Base-by-base conservation (phyloP, 2,888 invertebrate genomes). In the Andrena marginata region DNA sequence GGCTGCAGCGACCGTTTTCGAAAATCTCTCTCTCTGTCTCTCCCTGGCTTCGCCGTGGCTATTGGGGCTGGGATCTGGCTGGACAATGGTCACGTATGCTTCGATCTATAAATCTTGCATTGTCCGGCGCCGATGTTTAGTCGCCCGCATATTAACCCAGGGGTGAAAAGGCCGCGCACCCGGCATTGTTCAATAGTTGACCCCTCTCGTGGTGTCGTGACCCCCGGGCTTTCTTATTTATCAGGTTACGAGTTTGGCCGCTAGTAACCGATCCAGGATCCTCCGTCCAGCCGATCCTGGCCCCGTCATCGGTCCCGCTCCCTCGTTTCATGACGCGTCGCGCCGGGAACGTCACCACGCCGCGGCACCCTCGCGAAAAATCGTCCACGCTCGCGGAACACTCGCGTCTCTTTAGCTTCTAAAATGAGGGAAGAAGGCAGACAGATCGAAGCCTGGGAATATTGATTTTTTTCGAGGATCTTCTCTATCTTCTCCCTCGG, bases 81-180 rank as follows among this genome's bases (percentile, higher is more conserved):
- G 89, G 90, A 90, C 92, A 92, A 91, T 91, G 89, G 89, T 85
- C 88, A 76, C 90, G 88, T 87, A 89, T 88, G 88, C 86, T 88
- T 88, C 89, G 88, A 90, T 82, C 94, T 92, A 94, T 94, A 94
- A 94, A 94, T 94, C 94, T 93, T 92, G 90, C 80, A 94, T 93
- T 94, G 94, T 93, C 90, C 92, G 68, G 82, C 78, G 89, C 85
- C 90, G 91, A 90, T 93, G 93, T 94, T 94, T 94, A 93, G 94
- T 90, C 91, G 93, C 90, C 93, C 94, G 93, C 94, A 93, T 93
- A 93, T 94, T 94, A 93, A 94, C 93, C 93, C 86, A 91, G 93
- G 93, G 93, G 93, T 92, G 93, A 93, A 92, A 91, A 93, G 92
- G 92, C 91, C 91, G 89, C 85, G 90, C 90, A 90, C 92, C 88